Evolutionary conservation across 2,888 invertebrate genomes (phyloP), one percentile per base, ranked within the genome.

Genomic region (Rotaria socialis): DNA sequence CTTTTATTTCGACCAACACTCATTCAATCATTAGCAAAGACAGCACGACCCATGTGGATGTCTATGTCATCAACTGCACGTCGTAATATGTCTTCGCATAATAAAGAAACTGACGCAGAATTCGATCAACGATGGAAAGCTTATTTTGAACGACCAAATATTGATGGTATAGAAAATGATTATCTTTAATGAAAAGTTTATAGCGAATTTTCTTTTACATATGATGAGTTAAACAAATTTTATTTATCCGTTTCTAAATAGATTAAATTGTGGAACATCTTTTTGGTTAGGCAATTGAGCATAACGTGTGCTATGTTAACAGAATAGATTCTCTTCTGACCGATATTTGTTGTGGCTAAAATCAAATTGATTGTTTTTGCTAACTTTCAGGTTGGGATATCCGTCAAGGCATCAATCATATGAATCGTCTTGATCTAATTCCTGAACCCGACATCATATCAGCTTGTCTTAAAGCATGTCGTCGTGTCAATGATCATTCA

Each of bases 401-500:
- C 89, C 94, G 97, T 87, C 95, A 96, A 86, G 89, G 89, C 47
- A 89, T 91, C 87, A 90, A 90, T 88, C 89, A 90, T 84, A 88
- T 96, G 88, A 91, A 93, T 94, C 95, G 95, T 88, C 94, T 95
- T 94, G 97, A 98, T 93, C 92, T 95, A 90, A 94, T 98, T 16
- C 96, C 97, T 0, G 96, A 96, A 90, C 96, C 97, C 88, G 94
- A 93, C 91, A 95, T 97, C 89, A 94, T 97, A 88, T 93, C 93
- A 89, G 95, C 96, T 85, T 96, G 95, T 1, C 92, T 98, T 89
- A 94, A 94, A 88, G 98, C 98, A 0, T 96, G 96, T 92, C 94
- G 98, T 89, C 93, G 96, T 89, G 93, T 97, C 7, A 97, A 99
- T 90, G 99, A 99, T 91, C 96, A 94, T 90, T 94, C 98, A 0